phyloP scores from a whole-genome alignment of 2,888 invertebrate genomes.

The Morinoia aosen region DNA sequence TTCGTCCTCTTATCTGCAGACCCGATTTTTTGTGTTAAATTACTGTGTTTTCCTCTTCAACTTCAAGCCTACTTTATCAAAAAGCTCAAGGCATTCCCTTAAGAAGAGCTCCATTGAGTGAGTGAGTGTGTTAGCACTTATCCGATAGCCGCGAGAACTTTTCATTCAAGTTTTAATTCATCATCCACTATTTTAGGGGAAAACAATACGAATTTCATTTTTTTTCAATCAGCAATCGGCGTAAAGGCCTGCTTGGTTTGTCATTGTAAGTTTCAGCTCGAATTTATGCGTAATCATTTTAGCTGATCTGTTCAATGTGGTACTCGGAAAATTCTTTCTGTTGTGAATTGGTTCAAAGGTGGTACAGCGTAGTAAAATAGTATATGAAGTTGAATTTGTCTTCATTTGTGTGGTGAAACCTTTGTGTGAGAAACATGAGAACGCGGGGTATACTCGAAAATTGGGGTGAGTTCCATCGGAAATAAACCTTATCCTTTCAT shows the following conservation, averaged over 20 bases:
- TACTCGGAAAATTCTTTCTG: neutral
- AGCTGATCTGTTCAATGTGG: neutral
- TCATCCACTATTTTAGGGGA: neutral
- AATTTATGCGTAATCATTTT: neutral
- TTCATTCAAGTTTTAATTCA: neutral
- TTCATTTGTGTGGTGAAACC: neutral
- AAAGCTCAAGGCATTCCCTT: neutral
- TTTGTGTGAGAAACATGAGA: neutral
- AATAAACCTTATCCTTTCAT: slow-evolving; percentile 32
- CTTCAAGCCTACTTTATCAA: neutral
- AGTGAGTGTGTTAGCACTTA: neutral
- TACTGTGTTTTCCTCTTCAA: neutral
- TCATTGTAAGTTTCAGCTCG: neutral
- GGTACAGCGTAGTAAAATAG: neutral
- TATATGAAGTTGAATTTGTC: neutral
- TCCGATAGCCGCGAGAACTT: neutral
- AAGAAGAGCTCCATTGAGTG: neutral
- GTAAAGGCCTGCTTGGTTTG: neutral
- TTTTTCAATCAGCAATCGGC: neutral
- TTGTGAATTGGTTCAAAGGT: neutral
- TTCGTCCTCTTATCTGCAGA: neutral
- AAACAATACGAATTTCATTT: neutral
- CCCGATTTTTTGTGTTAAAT: neutral
- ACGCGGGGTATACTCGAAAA: neutral
- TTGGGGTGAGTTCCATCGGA: slow-evolving; percentile 17